Conservation (phyloP, 1,140 invertebrate genomes). For the Grapholita molesta region DNA sequence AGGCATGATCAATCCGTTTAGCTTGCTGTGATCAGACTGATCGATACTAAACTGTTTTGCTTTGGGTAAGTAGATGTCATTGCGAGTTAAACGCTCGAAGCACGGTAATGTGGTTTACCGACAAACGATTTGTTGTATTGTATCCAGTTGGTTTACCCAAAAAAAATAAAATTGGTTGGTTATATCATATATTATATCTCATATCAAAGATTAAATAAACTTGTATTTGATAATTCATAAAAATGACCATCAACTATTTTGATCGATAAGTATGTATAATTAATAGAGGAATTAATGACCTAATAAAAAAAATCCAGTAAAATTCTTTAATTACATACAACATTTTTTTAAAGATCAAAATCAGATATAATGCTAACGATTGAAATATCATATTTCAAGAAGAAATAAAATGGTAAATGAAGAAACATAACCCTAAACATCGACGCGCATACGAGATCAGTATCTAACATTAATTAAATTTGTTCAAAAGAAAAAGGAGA, state of each 20-base stretch:
- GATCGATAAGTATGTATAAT: neutral
- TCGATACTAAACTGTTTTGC: slow-evolving; percentile 25
- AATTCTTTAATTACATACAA: neutral
- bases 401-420: slow-evolving; percentile 11
- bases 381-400: slow-evolving; percentile 13
- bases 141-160: neutral
- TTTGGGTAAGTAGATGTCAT: slow-evolving; percentile 4
- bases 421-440: slow-evolving; percentile 20
- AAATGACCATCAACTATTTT: neutral
- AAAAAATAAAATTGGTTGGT: too few species aligned
- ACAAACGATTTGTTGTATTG: neutral
- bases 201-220: neutral
- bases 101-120: neutral
- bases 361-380: neutral
- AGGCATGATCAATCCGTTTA: slow-evolving; percentile 33
- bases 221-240: neutral
- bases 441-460: slow-evolving; percentile 31
- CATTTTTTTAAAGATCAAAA: neutral
- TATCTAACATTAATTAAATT: slow-evolving; percentile 71
- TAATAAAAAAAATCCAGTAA: neutral
- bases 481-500: slow-evolving; percentile 55
- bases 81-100: neutral
- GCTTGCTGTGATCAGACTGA: slow-evolving; percentile 22
- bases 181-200: too few species aligned
- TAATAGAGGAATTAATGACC: neutral